Evolutionary conservation across 1,140 invertebrate species (phyloP), one percentile per base, ranked within the genome.

Genomic region (Himalopsyche phryganea): DNA sequence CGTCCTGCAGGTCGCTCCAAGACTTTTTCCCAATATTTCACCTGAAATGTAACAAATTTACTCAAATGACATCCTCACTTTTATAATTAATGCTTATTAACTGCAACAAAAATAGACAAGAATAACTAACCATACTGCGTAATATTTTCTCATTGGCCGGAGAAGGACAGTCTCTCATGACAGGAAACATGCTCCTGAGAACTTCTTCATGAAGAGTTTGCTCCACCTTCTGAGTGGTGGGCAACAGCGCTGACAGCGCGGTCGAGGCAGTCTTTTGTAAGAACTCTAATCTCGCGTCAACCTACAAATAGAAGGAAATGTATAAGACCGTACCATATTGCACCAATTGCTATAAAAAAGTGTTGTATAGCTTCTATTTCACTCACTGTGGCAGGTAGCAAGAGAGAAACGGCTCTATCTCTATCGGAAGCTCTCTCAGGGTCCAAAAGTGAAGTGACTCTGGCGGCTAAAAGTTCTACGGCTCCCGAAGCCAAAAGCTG

Each of bases 11-110:
- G 78, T 60, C 88, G 88, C 20, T 94, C 91, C 7, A 96, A 67
- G 46, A 93, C 81, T 60, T 85, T 85, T 71, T 94, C 91, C 83
- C 94, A 89, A 66, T 92, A 94, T 60, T 87, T 78, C 3, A 77
- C 70, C 75, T 77, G 46, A 6, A 65, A 58, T 45, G 52, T 36
- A 50, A 6, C 6, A 46, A 35, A 35, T n/a, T n/a, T n/a, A n/a
- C n/a, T n/a, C n/a, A n/a, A n/a, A n/a, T n/a, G n/a, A n/a, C n/a
- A n/a, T n/a, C n/a, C n/a, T n/a, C n/a, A n/a, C n/a, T n/a, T n/a
- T n/a, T n/a, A n/a, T n/a, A n/a, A n/a, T n/a, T n/a, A n/a, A n/a
- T n/a, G n/a, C n/a, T n/a, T n/a, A n/a, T n/a, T n/a, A n/a, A n/a
- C n/a, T n/a, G n/a, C n/a, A n/a, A n/a, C n/a, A n/a, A n/a, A n/a